These are phyloP conservation scores for Cyclophora albipunctata DNA, from an alignment of 2,888 invertebrate genomes.

Conservation along the genomic window DNA sequence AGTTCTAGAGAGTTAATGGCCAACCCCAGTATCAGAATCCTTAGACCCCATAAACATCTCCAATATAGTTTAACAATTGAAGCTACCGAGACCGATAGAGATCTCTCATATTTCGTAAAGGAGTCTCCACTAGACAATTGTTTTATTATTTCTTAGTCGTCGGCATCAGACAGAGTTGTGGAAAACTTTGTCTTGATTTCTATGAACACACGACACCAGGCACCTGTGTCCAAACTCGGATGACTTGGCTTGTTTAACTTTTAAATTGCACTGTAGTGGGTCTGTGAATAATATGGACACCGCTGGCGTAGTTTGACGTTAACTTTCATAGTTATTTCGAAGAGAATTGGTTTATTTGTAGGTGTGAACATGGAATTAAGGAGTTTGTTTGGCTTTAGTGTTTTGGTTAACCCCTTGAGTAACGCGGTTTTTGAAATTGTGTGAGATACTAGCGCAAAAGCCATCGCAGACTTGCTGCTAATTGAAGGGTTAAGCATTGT, in stretches of 20 bases:
- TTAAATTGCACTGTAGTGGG: conserved; percentile 27
- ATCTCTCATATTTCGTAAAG: too few species aligned
- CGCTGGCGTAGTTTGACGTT: conserved; percentile 3
- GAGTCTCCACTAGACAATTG: conserved; percentile 2
- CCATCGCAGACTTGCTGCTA: too few species aligned
- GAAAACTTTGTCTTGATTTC: conserved; percentile 36
- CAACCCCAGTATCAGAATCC: too few species aligned
- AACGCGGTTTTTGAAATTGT: too few species aligned
- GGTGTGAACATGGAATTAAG: not conserved
- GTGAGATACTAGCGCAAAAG: too few species aligned
- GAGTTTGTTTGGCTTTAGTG: not conserved
- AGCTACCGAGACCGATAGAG: too few species aligned
- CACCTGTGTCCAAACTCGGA: conserved; percentile 29
- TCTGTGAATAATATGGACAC: conserved; percentile 6
- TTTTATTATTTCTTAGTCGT: conserved; percentile 24
- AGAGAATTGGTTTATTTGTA: conserved; percentile 5
- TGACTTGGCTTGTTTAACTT: conserved; percentile 25
- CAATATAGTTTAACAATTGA: too few species aligned
- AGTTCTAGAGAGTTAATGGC: too few species aligned
- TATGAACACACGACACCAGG: conserved; percentile 29
- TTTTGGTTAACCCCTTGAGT: too few species aligned
- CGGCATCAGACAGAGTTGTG: conserved; percentile 26
- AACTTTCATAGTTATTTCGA: conserved; percentile 29
- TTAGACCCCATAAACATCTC: too few species aligned
- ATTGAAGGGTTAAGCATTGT: too few species aligned